Base-by-base conservation (phyloP, 2,113 vertebrate species). In the Grammomys surdaster region DNA sequence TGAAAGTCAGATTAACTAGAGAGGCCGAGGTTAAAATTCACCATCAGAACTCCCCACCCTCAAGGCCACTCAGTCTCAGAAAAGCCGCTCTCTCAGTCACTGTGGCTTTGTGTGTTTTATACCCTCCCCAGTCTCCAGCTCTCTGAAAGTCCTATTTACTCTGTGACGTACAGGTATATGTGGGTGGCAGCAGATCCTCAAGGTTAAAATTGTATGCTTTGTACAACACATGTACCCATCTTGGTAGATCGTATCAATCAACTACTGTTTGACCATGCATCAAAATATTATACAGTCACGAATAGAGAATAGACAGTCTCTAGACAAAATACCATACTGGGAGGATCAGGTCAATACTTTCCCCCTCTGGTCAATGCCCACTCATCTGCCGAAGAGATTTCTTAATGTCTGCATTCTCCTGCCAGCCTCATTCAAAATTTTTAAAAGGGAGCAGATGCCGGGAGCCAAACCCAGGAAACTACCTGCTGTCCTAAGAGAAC, bases 141-240 rank as follows among this genome's bases (percentile, higher is more conserved):
- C 88, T 78, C 28, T 33, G 73, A 88, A 69, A 95, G 96, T 54
- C 88, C 69, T 20, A 19, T 6, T 46, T 3, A 19, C 81, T 81
- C 51, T 75, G 78, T 13, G 12, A 3, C 7, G 40, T 13, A 67
- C 63, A 36, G 24, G 17, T 36, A 46, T 84, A 94, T 89, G 73
- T 40, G 95, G 91, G 92, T 67, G 86, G 89, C 91, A 69, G 86
- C 81, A 95, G 81, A 91, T 84, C 77, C 14, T 81, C 43, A 22
- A 48, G 72, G 46, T 63, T 26, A 48, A 85, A 72, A 54, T 0
- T 24, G 10, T 5, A 54, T 69, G 69, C 67, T 69, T 40, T 54
- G 65, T 46, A 40, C 0, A 3, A 31, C 40, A 67, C 20, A 22
- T 3, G n/a, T 40, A 43, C 22, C 76, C 20, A 7, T 58, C 65